Percentiles rank a stretch among this genome's conserved stretches.
Evolutionary conservation across 2,888 invertebrate genomes (phyloP).

Genomic region (Petrophora chlorosata): DNA sequence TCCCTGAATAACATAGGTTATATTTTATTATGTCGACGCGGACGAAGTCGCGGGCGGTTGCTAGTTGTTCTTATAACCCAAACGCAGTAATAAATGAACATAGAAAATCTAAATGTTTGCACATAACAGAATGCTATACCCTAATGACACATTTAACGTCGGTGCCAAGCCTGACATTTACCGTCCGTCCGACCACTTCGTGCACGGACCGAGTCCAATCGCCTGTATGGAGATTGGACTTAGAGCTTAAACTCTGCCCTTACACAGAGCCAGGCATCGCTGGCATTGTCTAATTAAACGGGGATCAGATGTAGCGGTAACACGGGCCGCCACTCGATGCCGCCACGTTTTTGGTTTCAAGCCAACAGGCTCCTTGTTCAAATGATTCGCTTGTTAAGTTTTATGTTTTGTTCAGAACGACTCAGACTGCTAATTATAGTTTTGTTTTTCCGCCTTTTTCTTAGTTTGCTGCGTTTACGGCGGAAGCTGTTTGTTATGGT

Average conservation of each 20-base stretch:
- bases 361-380: conserved; percentile 70
- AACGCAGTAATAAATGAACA: too few species aligned
- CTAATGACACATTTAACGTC: conserved; percentile 11
- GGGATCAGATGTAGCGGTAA: conserved; percentile 67
- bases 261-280: conserved; percentile 1
- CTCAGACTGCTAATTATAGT: conserved; percentile 34
- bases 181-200: not conserved
- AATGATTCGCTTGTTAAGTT: conserved; percentile 68
- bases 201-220: conserved; percentile 15
- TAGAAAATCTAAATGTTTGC: too few species aligned
- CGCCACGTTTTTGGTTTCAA: conserved; percentile 65
- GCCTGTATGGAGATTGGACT: conserved; percentile 14
- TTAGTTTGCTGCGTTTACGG: not conserved
- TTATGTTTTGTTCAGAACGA: conserved; percentile 50
- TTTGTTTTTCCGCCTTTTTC: conserved; percentile 28
- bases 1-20: too few species aligned
- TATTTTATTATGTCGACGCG: too few species aligned
- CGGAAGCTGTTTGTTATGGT: too few species aligned
- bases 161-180: conserved; percentile 6
- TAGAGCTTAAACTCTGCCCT: conserved; percentile 18
- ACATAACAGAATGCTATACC: not conserved
- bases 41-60: too few species aligned
- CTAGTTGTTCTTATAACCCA: too few species aligned
- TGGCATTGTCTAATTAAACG: conserved; percentile 68
- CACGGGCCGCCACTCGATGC: conserved; percentile 48